Base-by-base conservation (phyloP, 2,113 vertebrate genomes). In the cat (Felis catus) region DNA sequence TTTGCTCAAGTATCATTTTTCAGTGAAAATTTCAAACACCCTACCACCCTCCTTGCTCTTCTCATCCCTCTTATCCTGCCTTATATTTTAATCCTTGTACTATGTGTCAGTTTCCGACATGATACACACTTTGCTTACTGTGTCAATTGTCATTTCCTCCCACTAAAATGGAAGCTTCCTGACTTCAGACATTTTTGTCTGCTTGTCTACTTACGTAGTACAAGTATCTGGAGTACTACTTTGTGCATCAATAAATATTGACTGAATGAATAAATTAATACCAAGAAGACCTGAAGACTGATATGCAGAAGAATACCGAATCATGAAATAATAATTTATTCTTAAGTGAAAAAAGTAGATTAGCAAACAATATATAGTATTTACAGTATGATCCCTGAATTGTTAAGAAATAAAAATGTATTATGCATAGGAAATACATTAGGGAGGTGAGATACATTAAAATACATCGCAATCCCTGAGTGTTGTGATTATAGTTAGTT, bases 251-350 rank as follows among this genome's bases (percentile, higher is more conserved):
- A 41, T 41, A 48, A 94, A 79, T 65, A 78, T 39, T 25, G 48
- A 55, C 12, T 21, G 51, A 88, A 48, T 95, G 66, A 95, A 71
- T 41, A 48, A 88, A 85, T 58, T 61, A 78, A 91, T 66, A 91
- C 70, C 27, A 93, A 89, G 12, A n/a, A 91, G 41, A 82, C 21
- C 66, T 45, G 92, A 94, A 91, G 95, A 45, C 12, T 88, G 31
- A 94, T 88, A 83, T 19, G 76, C 29, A 93, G 58, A 92, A 92
- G 12, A 70, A 93, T 71, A 88, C 0, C 45, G n/a, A 93, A 90
- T 89, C 53, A 84, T 68, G 27, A 45, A 95, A 91, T 84, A 74
- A 51, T 10, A 87, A 68, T 84, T 94, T 91, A 83, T 81, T 91
- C 53, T 84, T 88, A 84, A 73, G 91, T 88, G 58, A 70, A 78